phyloP scores from a whole-genome alignment of 1,140 invertebrate genomes.

The Drosophila guanche region DNA sequence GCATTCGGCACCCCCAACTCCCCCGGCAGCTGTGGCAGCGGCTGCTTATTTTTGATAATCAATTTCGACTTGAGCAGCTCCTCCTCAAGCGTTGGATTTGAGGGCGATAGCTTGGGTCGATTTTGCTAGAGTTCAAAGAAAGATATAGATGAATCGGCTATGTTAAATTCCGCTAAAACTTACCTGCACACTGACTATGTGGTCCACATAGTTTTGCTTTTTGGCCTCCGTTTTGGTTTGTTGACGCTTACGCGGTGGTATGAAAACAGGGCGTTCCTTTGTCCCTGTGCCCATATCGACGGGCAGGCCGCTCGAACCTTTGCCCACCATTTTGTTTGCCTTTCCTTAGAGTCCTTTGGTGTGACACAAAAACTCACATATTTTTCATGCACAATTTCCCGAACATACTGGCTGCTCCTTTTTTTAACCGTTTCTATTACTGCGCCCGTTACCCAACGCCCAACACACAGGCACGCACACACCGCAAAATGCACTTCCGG shows the following conservation, averaged over 20 bases:
- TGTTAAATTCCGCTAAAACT: not conserved
- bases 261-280: conserved; percentile 86
- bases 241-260: conserved; percentile 85
- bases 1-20: conserved; percentile 48
- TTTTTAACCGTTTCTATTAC: conserved; percentile 9
- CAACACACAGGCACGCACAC: conserved; percentile 4
- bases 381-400: not conserved
- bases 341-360: not conserved
- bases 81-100: conserved; percentile 77
- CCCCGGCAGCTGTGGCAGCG: conserved; percentile 74
- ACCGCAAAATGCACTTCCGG: conserved; percentile 68
- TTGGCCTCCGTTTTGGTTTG: conserved; percentile 84
- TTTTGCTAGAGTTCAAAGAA: conserved; percentile 78
- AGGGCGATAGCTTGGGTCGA: conserved; percentile 84
- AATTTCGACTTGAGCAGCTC: conserved; percentile 78
- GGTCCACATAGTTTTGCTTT: conserved; percentile 86
- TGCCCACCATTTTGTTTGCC: conserved; percentile 70
- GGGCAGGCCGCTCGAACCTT: conserved; percentile 52
- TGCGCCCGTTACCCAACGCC: conserved; percentile 24
- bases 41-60: conserved; percentile 82
- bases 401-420: too few species aligned
- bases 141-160: not conserved
- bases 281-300: conserved; percentile 56
- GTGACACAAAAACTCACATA: conserved; percentile 25
- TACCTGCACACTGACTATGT: conserved; percentile 86